phyloP scores from a whole-genome alignment of 2,113 vertebrate species.

The Alligator mississippiensis region DNA sequence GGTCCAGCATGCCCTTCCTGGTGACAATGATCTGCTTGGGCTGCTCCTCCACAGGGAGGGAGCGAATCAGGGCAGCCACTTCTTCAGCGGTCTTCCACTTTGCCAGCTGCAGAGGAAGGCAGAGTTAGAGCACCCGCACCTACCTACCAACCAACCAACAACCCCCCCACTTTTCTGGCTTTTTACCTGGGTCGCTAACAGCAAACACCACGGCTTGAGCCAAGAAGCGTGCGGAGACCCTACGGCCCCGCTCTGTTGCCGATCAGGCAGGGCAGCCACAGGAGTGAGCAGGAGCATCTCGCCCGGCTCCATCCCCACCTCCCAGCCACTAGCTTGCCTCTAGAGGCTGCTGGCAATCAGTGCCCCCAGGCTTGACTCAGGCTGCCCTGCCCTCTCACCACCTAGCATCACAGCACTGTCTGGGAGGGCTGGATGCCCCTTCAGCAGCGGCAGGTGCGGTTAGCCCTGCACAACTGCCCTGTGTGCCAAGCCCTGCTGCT shows the following conservation, averaged over 20 bases:
- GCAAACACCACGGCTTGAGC: neutral
- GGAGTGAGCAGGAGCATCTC: neutral
- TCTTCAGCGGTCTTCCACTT: conserved; percentile 99
- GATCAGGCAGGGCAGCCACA: neutral
- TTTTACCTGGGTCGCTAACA: neutral
- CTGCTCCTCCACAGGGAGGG: conserved; percentile 97
- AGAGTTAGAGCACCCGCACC: neutral
- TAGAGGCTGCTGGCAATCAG: too few relatives aligned
- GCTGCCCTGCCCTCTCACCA: too few relatives aligned
- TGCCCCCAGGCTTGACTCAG: too few relatives aligned
- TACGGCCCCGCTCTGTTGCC: neutral
- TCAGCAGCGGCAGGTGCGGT: neutral
- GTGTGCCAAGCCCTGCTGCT: neutral
- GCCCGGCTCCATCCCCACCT: neutral
- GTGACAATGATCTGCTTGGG: conserved; percentile 99
- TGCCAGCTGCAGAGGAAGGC: conserved; percentile 84
- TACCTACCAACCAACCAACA: too few relatives aligned
- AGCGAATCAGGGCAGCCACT: conserved; percentile 96
- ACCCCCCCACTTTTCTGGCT: neutral
- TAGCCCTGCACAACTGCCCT: neutral
- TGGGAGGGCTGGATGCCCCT: neutral
- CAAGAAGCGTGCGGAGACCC: neutral
- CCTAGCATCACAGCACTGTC: neutral
- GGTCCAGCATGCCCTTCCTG: conserved; percentile 98
- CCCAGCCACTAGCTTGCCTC: neutral